A percentile compares a stretch with the other conserved stretches of the same genome.
Evolutionary conservation across 2,113 vertebrate genomes (phyloP).

Genomic region (Felis catus): DNA sequence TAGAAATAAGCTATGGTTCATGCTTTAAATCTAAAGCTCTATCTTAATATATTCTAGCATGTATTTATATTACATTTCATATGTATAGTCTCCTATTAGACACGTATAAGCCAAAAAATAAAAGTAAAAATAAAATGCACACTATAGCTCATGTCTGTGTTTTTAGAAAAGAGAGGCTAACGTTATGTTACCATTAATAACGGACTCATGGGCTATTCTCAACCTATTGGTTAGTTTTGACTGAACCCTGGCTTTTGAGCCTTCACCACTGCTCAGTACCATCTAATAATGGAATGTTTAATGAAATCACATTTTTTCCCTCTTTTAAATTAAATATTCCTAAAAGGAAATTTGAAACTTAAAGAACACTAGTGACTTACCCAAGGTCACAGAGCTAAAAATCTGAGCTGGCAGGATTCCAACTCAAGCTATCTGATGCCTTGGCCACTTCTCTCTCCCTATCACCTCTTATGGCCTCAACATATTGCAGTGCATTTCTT

Average conservation of each 20-base stretch:
- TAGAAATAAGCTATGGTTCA: neutral
- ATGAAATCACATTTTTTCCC: neutral
- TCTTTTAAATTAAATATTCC: neutral
- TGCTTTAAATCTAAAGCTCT: neutral
- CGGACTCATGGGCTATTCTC: neutral
- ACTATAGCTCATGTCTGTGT: neutral
- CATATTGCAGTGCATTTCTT: neutral
- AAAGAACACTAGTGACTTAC: neutral
- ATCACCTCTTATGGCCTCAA: neutral
- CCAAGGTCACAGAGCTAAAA: neutral
- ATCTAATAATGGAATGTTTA: no score
- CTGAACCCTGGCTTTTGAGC: neutral
- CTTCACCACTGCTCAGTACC: neutral
- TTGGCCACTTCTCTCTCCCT: neutral
- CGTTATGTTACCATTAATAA: neutral
- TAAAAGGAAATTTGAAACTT: neutral
- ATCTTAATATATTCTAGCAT: neutral
- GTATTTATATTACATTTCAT: neutral
- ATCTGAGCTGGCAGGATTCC: neutral
- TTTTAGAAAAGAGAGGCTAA: neutral
- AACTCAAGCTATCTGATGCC: neutral
- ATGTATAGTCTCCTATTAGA: neutral
- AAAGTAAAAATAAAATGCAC: neutral
- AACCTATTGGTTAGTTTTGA: neutral
- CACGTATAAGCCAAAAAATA: neutral